Base-by-base conservation (phyloP, 2,797 vertebrate species). In the Gallinago stenura region DNA sequence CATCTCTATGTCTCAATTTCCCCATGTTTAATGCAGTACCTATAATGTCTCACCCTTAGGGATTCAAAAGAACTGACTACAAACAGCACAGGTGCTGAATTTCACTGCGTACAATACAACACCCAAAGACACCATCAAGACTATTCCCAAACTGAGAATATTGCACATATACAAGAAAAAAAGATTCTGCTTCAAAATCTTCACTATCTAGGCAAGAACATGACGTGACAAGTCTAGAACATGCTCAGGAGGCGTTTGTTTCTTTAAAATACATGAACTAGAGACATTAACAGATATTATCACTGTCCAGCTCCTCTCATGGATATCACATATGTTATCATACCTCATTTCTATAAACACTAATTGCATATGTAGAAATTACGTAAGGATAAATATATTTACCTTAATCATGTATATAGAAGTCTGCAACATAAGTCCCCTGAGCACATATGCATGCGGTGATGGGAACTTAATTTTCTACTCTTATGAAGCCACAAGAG, bases 21-120 rank as follows among this genome's bases (percentile, higher is more conserved):
- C 51, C 85, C 81, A 68, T 83, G 91, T 93, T 90, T 95, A 90
- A 93, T 82, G 90, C 83, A 92, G 77, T 48, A 90, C 73, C 64
- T 73, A 13, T 3, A 80, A 45, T 48, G 73, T 58, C 91, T 92
- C 86, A 79, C 80, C 70, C 66, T 69, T 3, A n/a, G 39, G 58
- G 46, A 91, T 78, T 84, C 73, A 50, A 84, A 95, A 72, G 89
- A 71, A 61, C 62, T 30, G 56, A 77, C 66, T 68, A 60, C 65
- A 37, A 86, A 72, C 41, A 88, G 62, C 51, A 82, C 62, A 91
- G 50, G 77, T 82, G 61, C 90, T 78, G 70, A 58, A 72, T 90
- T 93, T 88, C 82, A 85, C 78, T 64, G 58, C 26, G 35, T 33
- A 54, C 4, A 35, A 65, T 8, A 35, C 31, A 92, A 56, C 79